Evolutionary conservation across 2,797 vertebrate species (phyloP), one percentile per base, ranked within the genome.

Genomic region (Eulemur mongoz): DNA sequence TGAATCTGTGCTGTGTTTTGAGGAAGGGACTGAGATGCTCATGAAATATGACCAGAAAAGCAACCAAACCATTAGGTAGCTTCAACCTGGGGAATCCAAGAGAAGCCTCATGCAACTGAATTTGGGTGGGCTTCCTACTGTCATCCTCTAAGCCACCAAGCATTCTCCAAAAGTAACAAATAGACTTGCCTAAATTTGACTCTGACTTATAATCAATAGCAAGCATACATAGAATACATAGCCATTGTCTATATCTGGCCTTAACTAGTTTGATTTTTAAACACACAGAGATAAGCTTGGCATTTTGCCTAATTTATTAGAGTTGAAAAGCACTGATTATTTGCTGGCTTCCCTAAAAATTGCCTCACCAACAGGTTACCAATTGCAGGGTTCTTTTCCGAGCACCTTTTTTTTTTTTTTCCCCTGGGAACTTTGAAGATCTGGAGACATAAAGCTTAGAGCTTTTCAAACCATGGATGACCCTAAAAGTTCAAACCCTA

Each of bases 191-290:
- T 61, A 73, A 54, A 79, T 73, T 95, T 81, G 9, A 50, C 30
- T 70, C 27, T 92, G 27, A 83, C n/a, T 69, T 67, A 54, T 50
- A 92, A 86, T 52, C 52, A 91, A 65, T 23, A 84, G 4, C 38
- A 89, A 91, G 75, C 32, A 40, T 69, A 89, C 30, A 72, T 76
- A 80, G 43, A 61, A 80, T 86, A 65, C 20, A 69, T 8, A 81
- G 40, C 7, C 50, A 91, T 59, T 94, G 30, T 78, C 43, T 94
- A 14, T 9, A 86, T 1, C 4, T 95, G 27, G 20, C 10, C 54
- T 93, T 70, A 59, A 70, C 82, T 78, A 52, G 13, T 61, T 89
- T 89, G 25, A 92, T 81, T 92, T 95, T 92, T 69, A 81, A 93
- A 89, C 40, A 92, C 25, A 92, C 8, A 89, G 4, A 93, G 48